Evolutionary conservation across 2,888 invertebrate species (phyloP), one percentile per base, ranked within the genome.

Genomic region (Temnothorax unifasciatus): DNA sequence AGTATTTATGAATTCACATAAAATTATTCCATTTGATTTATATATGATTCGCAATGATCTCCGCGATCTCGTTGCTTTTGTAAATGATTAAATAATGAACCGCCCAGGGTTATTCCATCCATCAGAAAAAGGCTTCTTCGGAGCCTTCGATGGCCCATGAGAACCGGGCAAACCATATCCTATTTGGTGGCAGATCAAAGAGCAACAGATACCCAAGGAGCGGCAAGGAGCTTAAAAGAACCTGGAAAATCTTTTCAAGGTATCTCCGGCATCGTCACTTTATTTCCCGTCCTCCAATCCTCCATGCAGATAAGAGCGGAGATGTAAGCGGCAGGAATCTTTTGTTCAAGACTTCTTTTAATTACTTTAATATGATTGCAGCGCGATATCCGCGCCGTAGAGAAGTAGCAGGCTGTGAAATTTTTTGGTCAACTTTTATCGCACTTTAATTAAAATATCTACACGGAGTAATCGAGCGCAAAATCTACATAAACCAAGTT

Each of bases 111-210:
- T 47, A 83, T 85, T 44, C 21, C 44, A 44, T 44, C 3, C 18
- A 50, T 52, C 84, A 44, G 77, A 74, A 74, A 76, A 85, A 34
- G 63, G 1, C 18, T 34, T 44, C 63, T 61, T n/a, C 59, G n/a
- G 50, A 52, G 71, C 71, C 71, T 64, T 81, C 66, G 64, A 29
- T 54, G 21, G 76, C 34, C 44, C 54, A 57, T 76, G 81, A 66
- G 41, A 76, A 68, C 9, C 54, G 38, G 44, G 59, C 47, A 52
- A 82, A 87, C 81, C 83, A 50, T 83, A 83, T 88, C 85, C 84
- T 85, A 86, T 87, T 89, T 90, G 89, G 88, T 85, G 63, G 64
- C 61, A 71, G 86, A 86, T 90, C 89, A 90, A 90, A 87, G 84
- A 84, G 89, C 88, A 88, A 90, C 88, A 90, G 89, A 87, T 88